These are phyloP conservation scores for Anodontia alba DNA, from an alignment of 2,888 invertebrate species.

Conservation along the genomic window DNA sequence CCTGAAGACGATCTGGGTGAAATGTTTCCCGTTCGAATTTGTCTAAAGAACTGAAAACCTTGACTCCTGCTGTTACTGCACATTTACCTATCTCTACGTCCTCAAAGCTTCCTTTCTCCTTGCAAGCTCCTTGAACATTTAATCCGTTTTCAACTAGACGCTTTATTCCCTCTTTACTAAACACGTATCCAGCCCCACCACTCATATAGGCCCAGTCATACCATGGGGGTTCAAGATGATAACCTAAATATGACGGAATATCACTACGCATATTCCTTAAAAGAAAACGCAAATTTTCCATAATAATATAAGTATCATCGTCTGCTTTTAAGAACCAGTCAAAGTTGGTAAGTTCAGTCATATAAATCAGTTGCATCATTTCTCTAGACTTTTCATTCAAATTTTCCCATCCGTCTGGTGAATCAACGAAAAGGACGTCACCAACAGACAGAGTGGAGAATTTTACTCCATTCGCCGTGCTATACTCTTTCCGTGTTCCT, in stretches of 20 bases:
- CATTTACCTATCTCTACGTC: constrained; percentile 58
- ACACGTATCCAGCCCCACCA: constrained; percentile 61
- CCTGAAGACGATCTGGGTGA: constrained; percentile 54
- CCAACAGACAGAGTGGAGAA: constrained; percentile 51
- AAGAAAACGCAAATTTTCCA: constrained; percentile 55
- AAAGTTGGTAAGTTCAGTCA: constrained; percentile 51
- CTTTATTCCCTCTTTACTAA: constrained; percentile 49
- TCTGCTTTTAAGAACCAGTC: constrained; percentile 65
- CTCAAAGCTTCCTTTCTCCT: constrained; percentile 53
- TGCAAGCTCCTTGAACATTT: constrained; percentile 41
- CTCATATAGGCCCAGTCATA: constrained; percentile 62
- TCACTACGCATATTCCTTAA: constrained; percentile 35
- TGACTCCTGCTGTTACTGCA: constrained; percentile 47
- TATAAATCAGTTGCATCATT: constrained; percentile 46
- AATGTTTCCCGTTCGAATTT: constrained; percentile 58
- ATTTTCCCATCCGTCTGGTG: constrained; percentile 59
- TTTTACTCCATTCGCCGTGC: constrained; percentile 40
- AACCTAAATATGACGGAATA: constrained; percentile 50
- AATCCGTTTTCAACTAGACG: constrained; percentile 51
- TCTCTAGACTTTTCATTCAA: constrained; percentile 55
- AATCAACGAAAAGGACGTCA: constrained; percentile 56
- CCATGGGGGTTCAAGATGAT: constrained; percentile 55
- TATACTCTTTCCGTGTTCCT: constrained; percentile 42
- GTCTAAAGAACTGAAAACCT: constrained; percentile 51
- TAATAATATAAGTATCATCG: constrained; percentile 58